Evolutionary conservation across 2,797 vertebrate genomes (phyloP).

Genomic region (Schizothorax lantsangensis): DNA sequence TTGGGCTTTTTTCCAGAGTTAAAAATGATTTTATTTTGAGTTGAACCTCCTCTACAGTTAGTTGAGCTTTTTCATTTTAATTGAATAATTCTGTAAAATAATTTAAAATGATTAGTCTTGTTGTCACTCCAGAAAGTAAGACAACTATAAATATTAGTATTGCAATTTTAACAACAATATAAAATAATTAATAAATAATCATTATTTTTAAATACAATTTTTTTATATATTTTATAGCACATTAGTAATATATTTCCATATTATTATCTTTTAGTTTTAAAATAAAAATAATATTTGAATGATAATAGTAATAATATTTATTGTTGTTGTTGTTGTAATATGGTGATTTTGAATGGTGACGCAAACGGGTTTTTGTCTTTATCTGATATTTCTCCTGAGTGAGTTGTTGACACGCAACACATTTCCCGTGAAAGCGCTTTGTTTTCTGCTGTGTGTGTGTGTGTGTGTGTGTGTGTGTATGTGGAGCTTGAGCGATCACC

Average conservation of each 20-base stretch:
- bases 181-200: background rate
- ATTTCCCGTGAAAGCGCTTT: background rate
- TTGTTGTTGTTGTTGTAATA: background rate
- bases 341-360: background rate
- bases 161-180: background rate
- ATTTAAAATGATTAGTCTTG: too few relatives aligned
- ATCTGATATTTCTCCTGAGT: background rate
- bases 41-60: too few relatives aligned
- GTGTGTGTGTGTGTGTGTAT: background rate
- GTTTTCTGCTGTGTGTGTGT: background rate
- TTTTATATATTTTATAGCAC: too few relatives aligned
- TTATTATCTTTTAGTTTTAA: background rate
- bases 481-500: background rate
- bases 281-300: background rate
- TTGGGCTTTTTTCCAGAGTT: background rate
- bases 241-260: too few relatives aligned
- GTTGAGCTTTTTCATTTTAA: background rate
- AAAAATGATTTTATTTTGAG: background rate
- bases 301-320: background rate
- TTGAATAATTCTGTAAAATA: background rate
- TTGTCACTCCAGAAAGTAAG: background rate
- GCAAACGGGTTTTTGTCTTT: background rate
- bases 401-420: background rate
- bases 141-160: background rate
- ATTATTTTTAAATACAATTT: too few relatives aligned